Base-by-base conservation (phyloP, 2,888 invertebrate species). In the Macrosiphum euphorbiae region DNA sequence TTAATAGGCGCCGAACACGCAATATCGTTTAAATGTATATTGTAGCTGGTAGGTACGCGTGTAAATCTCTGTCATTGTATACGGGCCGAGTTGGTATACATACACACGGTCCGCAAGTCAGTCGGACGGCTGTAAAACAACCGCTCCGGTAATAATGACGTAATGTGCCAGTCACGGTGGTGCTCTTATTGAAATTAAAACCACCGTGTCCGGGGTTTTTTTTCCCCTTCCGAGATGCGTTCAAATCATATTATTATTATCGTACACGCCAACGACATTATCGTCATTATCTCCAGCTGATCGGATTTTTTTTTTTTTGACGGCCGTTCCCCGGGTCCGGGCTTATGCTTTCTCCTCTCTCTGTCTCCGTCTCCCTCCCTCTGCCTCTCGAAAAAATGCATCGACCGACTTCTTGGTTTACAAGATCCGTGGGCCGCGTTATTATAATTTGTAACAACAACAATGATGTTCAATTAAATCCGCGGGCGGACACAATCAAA, bases 121-220 rank as follows among this genome's bases (percentile, higher is more conserved):
- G 78, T 86, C 86, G 44, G 26, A 47, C 85, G 91, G 28, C 41
- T 24, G 84, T n/a, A 20, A 35, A 78, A 90, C 67, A 11, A 47
- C 24, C n/a, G 50, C 87, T n/a, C 28, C 7, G 7, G n/a, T 50
- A 87, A 50, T n/a, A 50, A 87, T 24, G 52, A 50, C n/a, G 50
- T 35, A 35, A 78, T 3, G 35, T 35, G n/a, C n/a, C 67, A 35
- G n/a, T 7, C 20, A 20, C 78, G 78, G 78, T 13, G 41, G 28
- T 35, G 85, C 91, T 91, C n/a, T 91, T 91, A 91, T 58, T 86
- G 85, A 85, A 86, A 86, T 91, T 86, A 91, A 91, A 91, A 91
- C 86, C 20, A 5, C n/a, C 20, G 47, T 44, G n/a, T 5, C 10
- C 20, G 11, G 85, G 52, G 20, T 35, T 90, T 61, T 47, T 44